Percentiles rank a stretch among this genome's conserved stretches.
Conservation (phyloP, 1,140 invertebrate species). For the Leptinotarsa defecta region DNA sequence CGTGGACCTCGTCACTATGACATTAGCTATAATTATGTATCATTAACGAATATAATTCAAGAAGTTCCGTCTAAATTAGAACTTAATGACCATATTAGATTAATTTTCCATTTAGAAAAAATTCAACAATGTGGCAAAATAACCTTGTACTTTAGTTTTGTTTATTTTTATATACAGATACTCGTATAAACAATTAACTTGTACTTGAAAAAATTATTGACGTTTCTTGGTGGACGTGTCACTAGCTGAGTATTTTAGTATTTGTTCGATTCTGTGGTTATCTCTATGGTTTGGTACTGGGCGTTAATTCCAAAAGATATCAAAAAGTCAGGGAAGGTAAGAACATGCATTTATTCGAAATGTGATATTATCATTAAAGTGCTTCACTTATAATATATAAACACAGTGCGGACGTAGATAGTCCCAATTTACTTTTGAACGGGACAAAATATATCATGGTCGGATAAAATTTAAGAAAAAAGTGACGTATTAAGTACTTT, state of each 20-base stretch:
- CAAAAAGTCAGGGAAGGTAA: too few relatives aligned
- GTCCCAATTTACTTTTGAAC: too few relatives aligned
- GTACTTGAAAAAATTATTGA: background rate
- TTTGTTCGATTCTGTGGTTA: background rate
- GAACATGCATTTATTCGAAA: too few relatives aligned
- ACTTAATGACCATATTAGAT: background rate
- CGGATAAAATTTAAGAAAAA: too few relatives aligned
- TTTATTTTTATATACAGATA: background rate
- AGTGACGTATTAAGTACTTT: too few relatives aligned
- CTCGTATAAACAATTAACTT: background rate
- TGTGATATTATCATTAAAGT: too few relatives aligned
- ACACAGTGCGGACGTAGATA: too few relatives aligned
- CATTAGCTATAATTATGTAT: background rate
- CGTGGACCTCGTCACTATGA: background rate
- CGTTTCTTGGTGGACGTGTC: background rate
- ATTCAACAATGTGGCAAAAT: background rate
- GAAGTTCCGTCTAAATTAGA: background rate
- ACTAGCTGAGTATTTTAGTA: background rate
- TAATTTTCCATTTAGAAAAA: background rate
- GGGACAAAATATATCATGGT: too few relatives aligned
- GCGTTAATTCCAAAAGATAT: background rate
- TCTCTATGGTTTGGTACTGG: background rate
- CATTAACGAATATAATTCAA: background rate
- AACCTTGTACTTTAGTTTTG: constrained; percentile 6
- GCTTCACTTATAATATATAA: too few relatives aligned